A percentile compares a stretch with the other conserved stretches of the same genome.
These are phyloP conservation scores for Trissonchulus sp. DNA, from an alignment of 2,888 invertebrate genomes.

Conservation along the genomic window DNA sequence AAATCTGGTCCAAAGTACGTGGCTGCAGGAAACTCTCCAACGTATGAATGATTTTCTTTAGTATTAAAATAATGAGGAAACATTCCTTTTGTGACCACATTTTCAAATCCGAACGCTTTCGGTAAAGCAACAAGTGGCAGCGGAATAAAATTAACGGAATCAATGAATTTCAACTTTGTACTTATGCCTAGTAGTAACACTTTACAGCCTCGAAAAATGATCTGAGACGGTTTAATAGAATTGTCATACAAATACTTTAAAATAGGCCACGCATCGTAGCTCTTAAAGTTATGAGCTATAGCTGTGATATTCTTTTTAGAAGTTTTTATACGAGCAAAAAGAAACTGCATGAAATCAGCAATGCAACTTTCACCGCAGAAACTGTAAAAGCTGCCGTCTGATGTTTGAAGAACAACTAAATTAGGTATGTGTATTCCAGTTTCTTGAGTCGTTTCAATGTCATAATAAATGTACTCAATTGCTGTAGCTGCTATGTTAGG, in stretches of 20 bases:
- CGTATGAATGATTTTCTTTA: background rate
- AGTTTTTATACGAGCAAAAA: background rate
- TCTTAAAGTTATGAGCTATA: conserved; percentile 32
- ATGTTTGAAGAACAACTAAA: background rate
- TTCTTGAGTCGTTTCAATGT: background rate
- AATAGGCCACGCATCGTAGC: conserved; percentile 33
- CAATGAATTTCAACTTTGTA: conserved; percentile 15
- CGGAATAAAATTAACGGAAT: conserved; percentile 30
- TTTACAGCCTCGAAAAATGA: conserved; percentile 23
- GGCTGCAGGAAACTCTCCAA: conserved; percentile 21
- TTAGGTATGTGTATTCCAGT: background rate
- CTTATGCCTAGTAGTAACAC: conserved; percentile 24
- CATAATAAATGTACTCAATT: background rate
- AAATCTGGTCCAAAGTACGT: conserved; percentile 7
- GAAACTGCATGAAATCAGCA: background rate
- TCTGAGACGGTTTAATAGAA: background rate
- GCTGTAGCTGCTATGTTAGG: background rate
- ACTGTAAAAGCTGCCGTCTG: background rate
- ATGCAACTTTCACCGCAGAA: background rate
- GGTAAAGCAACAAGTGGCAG: conserved; percentile 25
- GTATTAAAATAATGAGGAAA: conserved; percentile 31
- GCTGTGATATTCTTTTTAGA: background rate
- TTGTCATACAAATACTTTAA: conserved; percentile 15
- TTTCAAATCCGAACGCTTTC: conserved; percentile 23
- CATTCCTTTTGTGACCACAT: background rate